Evolutionary conservation across 2,888 invertebrate species (phyloP).

Genomic region (Xanthia icteritia): DNA sequence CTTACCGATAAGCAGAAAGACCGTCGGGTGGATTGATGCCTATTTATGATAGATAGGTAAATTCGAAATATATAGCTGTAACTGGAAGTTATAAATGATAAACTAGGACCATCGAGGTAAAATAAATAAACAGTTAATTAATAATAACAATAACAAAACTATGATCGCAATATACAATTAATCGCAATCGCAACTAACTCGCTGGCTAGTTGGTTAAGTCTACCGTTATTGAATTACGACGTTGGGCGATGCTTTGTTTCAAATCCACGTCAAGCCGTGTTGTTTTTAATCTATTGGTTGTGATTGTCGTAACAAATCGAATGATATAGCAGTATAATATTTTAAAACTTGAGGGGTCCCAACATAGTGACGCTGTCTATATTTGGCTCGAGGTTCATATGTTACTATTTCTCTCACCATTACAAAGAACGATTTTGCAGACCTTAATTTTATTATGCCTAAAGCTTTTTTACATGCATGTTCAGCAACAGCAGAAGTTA

Average conservation of each 20-base stretch:
- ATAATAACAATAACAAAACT: no score
- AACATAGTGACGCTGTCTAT: background rate
- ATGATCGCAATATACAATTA: no score
- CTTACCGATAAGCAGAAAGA: no score
- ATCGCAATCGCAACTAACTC: no score
- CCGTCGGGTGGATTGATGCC: no score
- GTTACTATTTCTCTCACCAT: background rate
- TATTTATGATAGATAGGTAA: no score
- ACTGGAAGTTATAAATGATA: no score
- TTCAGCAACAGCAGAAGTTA: background rate
- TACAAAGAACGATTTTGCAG: background rate
- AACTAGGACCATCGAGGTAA: no score
- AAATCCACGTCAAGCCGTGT: background rate
- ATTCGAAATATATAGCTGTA: no score
- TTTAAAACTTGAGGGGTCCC: background rate
- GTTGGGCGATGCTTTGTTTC: background rate
- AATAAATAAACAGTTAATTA: no score
- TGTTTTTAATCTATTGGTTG: background rate
- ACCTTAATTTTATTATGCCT: no score
- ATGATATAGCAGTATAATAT: background rate
- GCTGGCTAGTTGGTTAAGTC: no score
- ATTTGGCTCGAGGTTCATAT: background rate
- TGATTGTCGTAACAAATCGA: background rate
- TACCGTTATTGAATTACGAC: background rate
- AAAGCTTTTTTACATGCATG: background rate